phyloP scores from a whole-genome alignment of 2,888 invertebrate species.

The Scaptomyza polygonia region DNA sequence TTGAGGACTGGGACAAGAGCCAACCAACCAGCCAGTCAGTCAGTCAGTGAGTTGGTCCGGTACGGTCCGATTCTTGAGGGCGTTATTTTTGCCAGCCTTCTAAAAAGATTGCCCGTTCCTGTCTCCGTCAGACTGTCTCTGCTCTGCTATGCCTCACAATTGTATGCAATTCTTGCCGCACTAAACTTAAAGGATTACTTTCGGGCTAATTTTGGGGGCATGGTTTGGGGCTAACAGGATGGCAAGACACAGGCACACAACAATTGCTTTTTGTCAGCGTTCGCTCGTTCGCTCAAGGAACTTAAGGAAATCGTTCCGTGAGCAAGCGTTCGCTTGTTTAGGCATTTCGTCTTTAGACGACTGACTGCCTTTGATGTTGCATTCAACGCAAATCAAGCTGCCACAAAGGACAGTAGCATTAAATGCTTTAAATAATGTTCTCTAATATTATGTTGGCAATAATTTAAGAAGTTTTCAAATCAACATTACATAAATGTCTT shows the following conservation, averaged over 20 bases:
- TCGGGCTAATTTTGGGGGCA: slow-evolving; percentile 71
- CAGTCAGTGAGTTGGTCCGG: background rate
- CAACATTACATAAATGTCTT: too few species aligned
- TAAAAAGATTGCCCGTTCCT: background rate
- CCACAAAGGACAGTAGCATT: background rate
- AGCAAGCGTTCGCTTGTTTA: slow-evolving; percentile 31
- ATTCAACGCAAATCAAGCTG: slow-evolving; percentile 16
- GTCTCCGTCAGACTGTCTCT: slow-evolving; percentile 6
- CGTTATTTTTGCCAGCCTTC: slow-evolving; percentile 23
- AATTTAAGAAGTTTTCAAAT: background rate
- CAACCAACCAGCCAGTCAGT: background rate
- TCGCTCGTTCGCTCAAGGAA: slow-evolving; percentile 16
- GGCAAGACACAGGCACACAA: slow-evolving; percentile 26
- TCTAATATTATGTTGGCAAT: background rate
- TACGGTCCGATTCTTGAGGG: slow-evolving; percentile 20
- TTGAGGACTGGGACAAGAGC: slow-evolving; percentile 7
- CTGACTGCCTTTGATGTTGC: slow-evolving; percentile 33
- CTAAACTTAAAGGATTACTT: slow-evolving; percentile 77
- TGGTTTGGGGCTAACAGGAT: slow-evolving; percentile 23
- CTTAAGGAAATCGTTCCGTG: slow-evolving; percentile 25
- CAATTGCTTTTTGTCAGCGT: slow-evolving; percentile 34
- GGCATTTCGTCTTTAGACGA: slow-evolving; percentile 23
- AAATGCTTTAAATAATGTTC: background rate
- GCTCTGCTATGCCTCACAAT: slow-evolving; percentile 46
- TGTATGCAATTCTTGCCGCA: slow-evolving; percentile 70